Base-by-base conservation (phyloP, 2,888 invertebrate species). In the Oegoconia quadripuncta region DNA sequence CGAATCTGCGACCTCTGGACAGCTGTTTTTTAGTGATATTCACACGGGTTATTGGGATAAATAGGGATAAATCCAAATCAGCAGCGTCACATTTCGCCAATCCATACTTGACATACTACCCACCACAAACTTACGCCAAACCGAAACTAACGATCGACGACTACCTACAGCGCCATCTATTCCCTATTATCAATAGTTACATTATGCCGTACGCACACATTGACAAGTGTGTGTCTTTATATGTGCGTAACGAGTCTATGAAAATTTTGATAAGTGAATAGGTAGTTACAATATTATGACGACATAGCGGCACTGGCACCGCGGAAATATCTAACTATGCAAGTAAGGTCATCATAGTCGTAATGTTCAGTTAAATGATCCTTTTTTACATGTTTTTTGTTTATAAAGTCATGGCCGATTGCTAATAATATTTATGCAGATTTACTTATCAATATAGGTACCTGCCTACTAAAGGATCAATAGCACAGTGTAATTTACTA, bases 321-420 rank as follows among this genome's bases (percentile, higher is more conserved):
- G 59, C 74, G 79, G 78, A 83, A 81, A 75, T 60, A 55, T 56
- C 70, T 56, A 61, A 60, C 67, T 57, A 55, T 79, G 80, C 78
- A 81, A 62, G 70, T 74, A 74, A 83, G 79, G 80, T 74, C 77
- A 66, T 57, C 60, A 41, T 47, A 53, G 52, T 51, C 48, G 56
- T 52, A 44, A 51, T n/a, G n/a, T n/a, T n/a, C 32, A 40, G 41
- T 59, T 60, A 20, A 13, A 14, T 53, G 43, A 55, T 60, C 55
- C 51, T 41, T 59, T 63, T 65, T 62, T 54, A 57, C 59, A 42
- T 51, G 48, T 25, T 51, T 49, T 44, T 48, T 44, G 50, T 45
- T 39, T 47, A 44, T 50, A 41, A 48, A 37, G 51, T 37, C 44
- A 31, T 17, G 30, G 16, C 4, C 30, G 11, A 18, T 9, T 22